A percentile compares a stretch with the other conserved stretches of the same genome.
These are phyloP conservation scores for Ceyx margarethae DNA, from an alignment of 2,113 vertebrate species.

Conservation along the genomic window DNA sequence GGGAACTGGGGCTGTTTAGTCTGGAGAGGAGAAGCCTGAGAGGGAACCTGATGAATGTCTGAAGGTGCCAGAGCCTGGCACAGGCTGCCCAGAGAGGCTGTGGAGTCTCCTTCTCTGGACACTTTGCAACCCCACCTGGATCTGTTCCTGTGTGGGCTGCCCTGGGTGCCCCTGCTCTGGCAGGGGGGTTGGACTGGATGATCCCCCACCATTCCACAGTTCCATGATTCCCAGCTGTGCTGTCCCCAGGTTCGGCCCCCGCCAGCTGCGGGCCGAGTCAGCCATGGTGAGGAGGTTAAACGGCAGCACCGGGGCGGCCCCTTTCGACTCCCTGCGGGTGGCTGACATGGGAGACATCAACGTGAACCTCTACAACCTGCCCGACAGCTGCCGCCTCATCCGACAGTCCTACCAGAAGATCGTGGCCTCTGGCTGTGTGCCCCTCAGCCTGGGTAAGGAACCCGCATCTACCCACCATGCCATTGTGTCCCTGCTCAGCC, in stretches of 20 bases:
- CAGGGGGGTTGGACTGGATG: too few relatives aligned
- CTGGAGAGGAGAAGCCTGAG: too few relatives aligned
- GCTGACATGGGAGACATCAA: slow-evolving; percentile 90
- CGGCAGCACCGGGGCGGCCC: slow-evolving; percentile 79
- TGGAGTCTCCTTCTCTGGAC: too few relatives aligned
- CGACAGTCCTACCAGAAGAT: slow-evolving; percentile 79
- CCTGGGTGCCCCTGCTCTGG: too few relatives aligned
- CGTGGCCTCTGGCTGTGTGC: slow-evolving; percentile 77
- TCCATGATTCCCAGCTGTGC: accelerated
- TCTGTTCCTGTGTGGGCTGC: too few relatives aligned
- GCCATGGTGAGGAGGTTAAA: slow-evolving; percentile 79
- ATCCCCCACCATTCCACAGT: too few relatives aligned
- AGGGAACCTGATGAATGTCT: too few relatives aligned
- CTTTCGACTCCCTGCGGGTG: slow-evolving; percentile 84
- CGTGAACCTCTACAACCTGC: slow-evolving; percentile 87
- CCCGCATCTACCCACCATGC: accelerated
- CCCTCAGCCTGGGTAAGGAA: slow-evolving; percentile 87
- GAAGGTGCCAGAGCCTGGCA: too few relatives aligned
- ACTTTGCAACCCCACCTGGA: too few relatives aligned
- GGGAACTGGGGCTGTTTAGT: too few relatives aligned
- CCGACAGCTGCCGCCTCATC: slow-evolving; percentile 86
- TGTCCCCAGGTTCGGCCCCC: slow-evolving; percentile 84
- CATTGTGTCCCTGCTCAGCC: accelerated
- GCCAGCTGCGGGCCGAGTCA: slow-evolving; percentile 87
- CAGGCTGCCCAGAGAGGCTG: too few relatives aligned